These are phyloP conservation scores for Meloidogyne exigua DNA, from an alignment of 1,140 invertebrate species.

Conservation along the genomic window DNA sequence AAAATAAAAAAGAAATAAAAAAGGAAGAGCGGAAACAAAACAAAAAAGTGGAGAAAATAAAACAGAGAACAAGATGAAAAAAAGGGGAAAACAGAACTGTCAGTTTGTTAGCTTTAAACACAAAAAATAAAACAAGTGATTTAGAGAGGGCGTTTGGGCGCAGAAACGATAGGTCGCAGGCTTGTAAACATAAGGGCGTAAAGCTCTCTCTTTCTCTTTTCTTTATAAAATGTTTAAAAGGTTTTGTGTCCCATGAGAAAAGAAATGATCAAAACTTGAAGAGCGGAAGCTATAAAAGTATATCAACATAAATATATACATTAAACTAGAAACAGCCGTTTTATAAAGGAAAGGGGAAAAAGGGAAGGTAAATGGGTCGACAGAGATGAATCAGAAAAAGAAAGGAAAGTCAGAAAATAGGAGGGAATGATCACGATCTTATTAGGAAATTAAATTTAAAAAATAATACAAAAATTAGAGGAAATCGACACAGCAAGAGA, in stretches of 20 bases:
- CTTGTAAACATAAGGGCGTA: too few species aligned
- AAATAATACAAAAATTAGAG: background rate
- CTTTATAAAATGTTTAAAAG: too few species aligned
- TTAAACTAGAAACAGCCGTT: background rate
- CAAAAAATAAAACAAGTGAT: background rate
- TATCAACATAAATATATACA: background rate
- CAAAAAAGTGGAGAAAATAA: too few species aligned
- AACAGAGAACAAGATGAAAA: background rate
- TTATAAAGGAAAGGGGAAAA: background rate
- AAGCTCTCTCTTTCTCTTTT: background rate
- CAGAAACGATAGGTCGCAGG: too few species aligned
- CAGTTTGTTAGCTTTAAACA: background rate
- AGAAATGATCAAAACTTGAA: background rate
- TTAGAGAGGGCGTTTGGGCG: too few species aligned
- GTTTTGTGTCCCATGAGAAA: background rate
- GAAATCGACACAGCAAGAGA: background rate
- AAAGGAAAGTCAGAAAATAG: background rate
- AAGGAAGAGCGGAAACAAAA: background rate
- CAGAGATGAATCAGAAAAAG: background rate
- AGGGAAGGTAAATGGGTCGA: too few species aligned
- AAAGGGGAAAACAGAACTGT: background rate
- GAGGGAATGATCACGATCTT: background rate
- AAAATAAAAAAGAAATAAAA: background rate
- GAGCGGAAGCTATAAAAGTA: slow-evolving; percentile 1
- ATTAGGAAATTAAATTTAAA: background rate